Evolutionary conservation across 2,888 invertebrate species (phyloP), one percentile per base, ranked within the genome.

Genomic region (Andricus curvator): DNA sequence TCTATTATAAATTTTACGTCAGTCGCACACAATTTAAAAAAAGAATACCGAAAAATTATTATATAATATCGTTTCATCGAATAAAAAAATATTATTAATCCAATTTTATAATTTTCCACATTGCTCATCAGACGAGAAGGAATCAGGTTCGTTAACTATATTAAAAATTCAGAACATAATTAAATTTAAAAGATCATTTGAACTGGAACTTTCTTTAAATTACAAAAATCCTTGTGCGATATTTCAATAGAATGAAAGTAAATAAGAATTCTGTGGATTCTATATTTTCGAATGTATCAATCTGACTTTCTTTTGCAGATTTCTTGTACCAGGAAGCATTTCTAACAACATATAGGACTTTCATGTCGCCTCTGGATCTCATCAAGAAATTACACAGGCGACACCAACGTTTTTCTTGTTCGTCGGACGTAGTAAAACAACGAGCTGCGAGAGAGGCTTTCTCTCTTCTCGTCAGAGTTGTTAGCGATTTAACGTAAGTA

Each of bases 311-410:
- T 67, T 80, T 91, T 92, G 33, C 94, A 97, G 97, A 97, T 93
- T 97, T 98, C 93, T 95, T 97, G 93, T 98, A 97, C 94, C 98
- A 98, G 94, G 99, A 99, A 94, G 99, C 99, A 85, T 99, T 99
- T 94, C 95, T 99, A 88, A 98, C 99, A 79, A 99, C 99, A 82
- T 99, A 99, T 94, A 95, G 99, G 87, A 99, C 99, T 83, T 99
- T 99, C 94, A 96, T 99, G 91, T 94, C 97, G 82, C 98, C 99
- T 37, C 93, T 96, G 89, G 97, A 97, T 86, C 94, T 99, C 86
- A 96, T 99, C 86, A 95, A 96, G 90, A 98, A 98, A 90, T 94
- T 99, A 80, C 96, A 97, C 90, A 95, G 96, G 90, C 95, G 96
- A 88, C 97, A 95, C 94, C 96, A 96, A 92, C 94, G 96, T 86